A percentile compares a stretch with the other conserved stretches of the same genome.
Conservation (phyloP, 2,888 invertebrate species). For the Tridacna gigas region DNA sequence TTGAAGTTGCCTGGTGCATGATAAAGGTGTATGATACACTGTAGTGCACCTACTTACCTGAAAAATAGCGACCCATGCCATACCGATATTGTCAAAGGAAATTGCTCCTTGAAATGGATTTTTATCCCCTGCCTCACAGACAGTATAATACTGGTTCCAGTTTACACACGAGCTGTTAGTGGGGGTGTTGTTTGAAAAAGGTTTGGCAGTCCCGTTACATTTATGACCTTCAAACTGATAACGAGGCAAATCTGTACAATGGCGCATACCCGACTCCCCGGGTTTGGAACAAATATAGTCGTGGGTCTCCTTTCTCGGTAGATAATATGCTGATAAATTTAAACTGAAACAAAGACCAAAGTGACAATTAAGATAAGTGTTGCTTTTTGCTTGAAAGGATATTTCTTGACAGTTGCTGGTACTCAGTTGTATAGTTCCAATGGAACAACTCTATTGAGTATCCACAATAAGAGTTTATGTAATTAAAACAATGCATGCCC, state of each 20-base stretch:
- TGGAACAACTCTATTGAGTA: too few relatives aligned
- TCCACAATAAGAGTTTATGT: too few relatives aligned
- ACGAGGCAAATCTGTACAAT: constrained; percentile 85
- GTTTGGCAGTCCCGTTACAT: constrained; percentile 89
- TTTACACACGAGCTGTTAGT: constrained; percentile 92
- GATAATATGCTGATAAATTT: constrained; percentile 75
- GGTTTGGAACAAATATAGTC: constrained; percentile 98
- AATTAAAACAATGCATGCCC: too few relatives aligned
- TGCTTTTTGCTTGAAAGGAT: too few relatives aligned
- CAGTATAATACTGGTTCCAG: constrained; percentile 99
- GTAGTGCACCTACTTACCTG: constrained; percentile 88
- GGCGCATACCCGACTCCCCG: constrained; percentile 97
- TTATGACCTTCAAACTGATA: constrained; percentile 89
- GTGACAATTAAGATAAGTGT: too few relatives aligned
- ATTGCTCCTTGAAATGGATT: constrained; percentile 99
- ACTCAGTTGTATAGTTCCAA: too few relatives aligned
- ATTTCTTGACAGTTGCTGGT: too few relatives aligned
- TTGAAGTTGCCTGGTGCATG: too few relatives aligned
- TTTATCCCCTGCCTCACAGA: constrained; percentile 95
- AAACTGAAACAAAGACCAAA: constrained; percentile 66
- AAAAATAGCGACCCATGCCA: constrained; percentile 99
- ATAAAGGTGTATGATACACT: too few relatives aligned
- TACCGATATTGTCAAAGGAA: constrained; percentile 99
- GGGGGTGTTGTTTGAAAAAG: constrained; percentile 86
- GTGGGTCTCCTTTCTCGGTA: constrained; percentile 65